phyloP scores from a whole-genome alignment of 2,113 vertebrate genomes.

The Corythornis vintsioides region DNA sequence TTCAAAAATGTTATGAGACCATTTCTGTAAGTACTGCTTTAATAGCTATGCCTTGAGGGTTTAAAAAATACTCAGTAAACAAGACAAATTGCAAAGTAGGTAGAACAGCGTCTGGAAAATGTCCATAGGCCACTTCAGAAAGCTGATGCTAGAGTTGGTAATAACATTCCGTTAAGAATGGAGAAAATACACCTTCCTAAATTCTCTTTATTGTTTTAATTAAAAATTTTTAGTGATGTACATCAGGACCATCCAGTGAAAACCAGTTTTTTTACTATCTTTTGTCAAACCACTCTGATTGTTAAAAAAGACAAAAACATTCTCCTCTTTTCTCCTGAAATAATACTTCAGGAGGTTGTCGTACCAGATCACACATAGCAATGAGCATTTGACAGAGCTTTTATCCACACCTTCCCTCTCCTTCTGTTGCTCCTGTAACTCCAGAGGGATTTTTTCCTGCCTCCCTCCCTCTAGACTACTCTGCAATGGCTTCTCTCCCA shows the following conservation, averaged over 20 bases:
- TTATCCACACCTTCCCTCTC: not conserved
- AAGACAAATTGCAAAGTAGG: not conserved
- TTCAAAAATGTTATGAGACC: not conserved
- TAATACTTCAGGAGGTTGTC: not conserved
- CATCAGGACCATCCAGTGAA: not conserved
- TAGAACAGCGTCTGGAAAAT: not conserved
- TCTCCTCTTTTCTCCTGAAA: not conserved
- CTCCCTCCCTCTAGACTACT: accelerated
- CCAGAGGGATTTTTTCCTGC: not conserved
- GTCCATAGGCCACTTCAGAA: not conserved
- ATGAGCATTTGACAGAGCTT: not conserved
- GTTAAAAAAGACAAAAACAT: not conserved
- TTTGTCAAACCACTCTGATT: not conserved
- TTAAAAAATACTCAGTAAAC: conserved; percentile 14
- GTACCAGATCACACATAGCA: not conserved
- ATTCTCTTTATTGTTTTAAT: not conserved
- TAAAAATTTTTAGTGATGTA: not conserved
- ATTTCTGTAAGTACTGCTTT: not conserved
- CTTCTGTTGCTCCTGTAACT: not conserved
- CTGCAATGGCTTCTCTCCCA: not conserved
- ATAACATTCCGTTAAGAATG: not conserved
- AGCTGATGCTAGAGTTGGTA: not conserved
- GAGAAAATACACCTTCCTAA: not conserved
- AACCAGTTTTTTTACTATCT: not conserved
- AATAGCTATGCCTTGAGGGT: not conserved